A percentile compares a stretch with the other conserved stretches of the same genome.
Conservation (phyloP, 2,797 vertebrate species). For the Numenius phaeopus region DNA sequence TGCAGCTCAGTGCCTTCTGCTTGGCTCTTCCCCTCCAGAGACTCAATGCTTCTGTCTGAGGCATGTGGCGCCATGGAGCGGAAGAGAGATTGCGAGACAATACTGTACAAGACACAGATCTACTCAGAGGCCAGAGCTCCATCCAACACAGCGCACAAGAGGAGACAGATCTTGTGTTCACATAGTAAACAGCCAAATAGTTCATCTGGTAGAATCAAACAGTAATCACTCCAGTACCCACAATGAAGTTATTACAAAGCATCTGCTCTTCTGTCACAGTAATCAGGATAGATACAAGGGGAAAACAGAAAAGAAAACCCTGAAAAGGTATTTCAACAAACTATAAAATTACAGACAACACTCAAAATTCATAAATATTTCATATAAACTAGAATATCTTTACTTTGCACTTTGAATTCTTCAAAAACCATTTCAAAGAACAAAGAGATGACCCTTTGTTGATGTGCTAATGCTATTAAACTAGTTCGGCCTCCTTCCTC, state of each 20-base stretch:
- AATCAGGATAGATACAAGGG: fast-evolving
- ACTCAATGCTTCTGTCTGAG: background rate
- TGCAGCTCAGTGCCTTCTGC: background rate
- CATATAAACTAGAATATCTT: background rate
- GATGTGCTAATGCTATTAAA: background rate
- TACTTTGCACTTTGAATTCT: background rate
- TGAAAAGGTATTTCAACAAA: background rate
- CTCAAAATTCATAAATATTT: background rate
- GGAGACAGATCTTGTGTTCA: background rate
- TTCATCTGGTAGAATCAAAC: background rate
- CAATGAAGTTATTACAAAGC: background rate
- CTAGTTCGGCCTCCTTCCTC: background rate
- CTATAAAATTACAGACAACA: background rate
- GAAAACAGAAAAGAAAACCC: background rate
- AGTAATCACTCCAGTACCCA: background rate
- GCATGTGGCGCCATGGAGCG: background rate
- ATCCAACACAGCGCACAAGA: background rate
- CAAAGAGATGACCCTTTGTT: background rate
- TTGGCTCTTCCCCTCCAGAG: background rate
- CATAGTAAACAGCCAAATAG: background rate
- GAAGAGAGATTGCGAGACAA: background rate
- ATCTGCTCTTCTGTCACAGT: background rate
- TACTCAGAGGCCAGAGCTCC: background rate
- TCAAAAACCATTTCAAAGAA: background rate
- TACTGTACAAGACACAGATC: background rate